Conservation (phyloP, 2,797 vertebrate species). For the Sebastes vulpes region DNA sequence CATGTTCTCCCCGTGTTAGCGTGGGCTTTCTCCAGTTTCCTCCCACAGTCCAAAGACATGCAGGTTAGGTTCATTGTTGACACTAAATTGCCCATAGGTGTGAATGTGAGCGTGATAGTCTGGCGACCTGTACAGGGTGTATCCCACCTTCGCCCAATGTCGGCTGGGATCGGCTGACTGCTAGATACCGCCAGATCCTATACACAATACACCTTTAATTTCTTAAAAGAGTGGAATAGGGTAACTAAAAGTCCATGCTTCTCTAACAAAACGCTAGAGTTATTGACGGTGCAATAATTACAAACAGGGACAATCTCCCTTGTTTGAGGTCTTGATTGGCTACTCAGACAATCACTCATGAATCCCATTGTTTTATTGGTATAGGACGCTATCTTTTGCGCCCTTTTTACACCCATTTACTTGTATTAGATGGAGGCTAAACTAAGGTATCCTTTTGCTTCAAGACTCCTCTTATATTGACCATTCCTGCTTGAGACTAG, state of each 20-base stretch:
- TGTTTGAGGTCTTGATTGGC: neutral
- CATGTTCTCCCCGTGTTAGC: no score
- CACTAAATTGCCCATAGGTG: no score
- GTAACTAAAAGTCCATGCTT: neutral
- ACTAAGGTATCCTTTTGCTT: neutral
- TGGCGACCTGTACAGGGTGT: no score
- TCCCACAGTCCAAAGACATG: no score
- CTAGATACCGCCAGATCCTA: no score
- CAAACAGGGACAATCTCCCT: neutral
- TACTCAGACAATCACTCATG: neutral
- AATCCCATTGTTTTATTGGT: neutral
- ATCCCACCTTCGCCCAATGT: no score
- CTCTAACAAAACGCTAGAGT: neutral
- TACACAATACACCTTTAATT: no score
- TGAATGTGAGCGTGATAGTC: no score
- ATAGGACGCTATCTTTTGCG: neutral
- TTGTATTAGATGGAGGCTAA: no score
- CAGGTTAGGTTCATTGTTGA: no score
- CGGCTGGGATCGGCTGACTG: no score
- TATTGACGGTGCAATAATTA: neutral
- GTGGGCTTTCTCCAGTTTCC: fast-evolving
- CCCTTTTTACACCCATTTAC: neutral
- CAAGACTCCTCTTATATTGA: neutral
- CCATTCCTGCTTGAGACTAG: neutral
- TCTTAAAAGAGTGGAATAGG: neutral